phyloP scores from a whole-genome alignment of 2,113 vertebrate species.

The Cinclus cinclus region DNA sequence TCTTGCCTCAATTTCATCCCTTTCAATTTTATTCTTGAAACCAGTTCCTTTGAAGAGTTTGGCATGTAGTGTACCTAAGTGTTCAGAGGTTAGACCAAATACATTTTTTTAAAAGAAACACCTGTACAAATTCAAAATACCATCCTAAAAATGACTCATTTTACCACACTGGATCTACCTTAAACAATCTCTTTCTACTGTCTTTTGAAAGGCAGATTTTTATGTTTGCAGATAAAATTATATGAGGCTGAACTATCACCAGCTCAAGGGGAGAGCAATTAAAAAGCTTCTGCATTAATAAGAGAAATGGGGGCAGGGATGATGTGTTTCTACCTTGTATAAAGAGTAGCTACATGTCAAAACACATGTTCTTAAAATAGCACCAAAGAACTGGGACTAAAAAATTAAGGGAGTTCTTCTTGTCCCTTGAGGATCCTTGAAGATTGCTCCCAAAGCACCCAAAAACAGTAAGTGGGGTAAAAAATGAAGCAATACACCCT shows the following conservation, averaged over 20 bases:
- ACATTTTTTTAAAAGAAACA: not conserved
- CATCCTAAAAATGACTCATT: not conserved
- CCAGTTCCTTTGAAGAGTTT: not conserved
- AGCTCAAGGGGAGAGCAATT: constrained; percentile 55
- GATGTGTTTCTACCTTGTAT: not conserved
- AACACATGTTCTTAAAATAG: not conserved
- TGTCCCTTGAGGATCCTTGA: not conserved
- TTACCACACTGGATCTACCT: not conserved
- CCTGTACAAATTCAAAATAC: not conserved
- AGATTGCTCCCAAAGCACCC: not conserved
- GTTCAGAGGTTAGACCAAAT: not conserved
- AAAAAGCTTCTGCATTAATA: not conserved
- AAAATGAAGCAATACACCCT: not conserved
- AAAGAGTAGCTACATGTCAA: not conserved
- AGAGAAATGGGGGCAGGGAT: not conserved
- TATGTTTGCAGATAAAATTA: constrained; percentile 40
- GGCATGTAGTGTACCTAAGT: not conserved
- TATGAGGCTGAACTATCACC: constrained; percentile 43
- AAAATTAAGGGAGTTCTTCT: not conserved
- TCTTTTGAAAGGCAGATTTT: not conserved
- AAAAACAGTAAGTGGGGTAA: not conserved
- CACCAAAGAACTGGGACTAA: not conserved
- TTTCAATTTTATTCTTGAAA: not conserved
- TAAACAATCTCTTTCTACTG: not conserved
- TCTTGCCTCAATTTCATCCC: not conserved